A percentile compares a stretch with the other conserved stretches of the same genome.
Conservation (phyloP, 2,113 vertebrate genomes). For the Sardina pilchardus region DNA sequence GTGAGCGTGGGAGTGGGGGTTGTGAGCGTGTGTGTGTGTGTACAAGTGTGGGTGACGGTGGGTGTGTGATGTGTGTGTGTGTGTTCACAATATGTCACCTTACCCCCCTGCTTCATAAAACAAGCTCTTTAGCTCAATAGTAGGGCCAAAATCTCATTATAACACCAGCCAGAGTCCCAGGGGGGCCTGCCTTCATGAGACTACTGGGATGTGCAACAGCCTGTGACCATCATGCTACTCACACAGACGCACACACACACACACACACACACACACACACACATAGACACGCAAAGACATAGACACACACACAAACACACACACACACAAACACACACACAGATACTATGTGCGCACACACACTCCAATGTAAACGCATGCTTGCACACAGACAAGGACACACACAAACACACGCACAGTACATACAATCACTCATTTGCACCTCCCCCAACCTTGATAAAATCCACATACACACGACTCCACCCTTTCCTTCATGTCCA, state of each 20-base stretch:
- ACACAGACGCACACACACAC: background rate
- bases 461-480: constrained; percentile 7
- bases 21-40: background rate
- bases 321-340: constrained; percentile 17
- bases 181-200: constrained; percentile 7
- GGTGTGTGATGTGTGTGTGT: background rate
- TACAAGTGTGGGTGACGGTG: background rate
- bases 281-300: background rate
- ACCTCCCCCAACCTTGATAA: background rate
- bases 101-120: constrained; percentile 55
- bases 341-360: background rate
- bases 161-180: constrained; percentile 36
- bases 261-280: constrained; percentile 28
- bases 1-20: background rate
- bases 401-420: background rate
- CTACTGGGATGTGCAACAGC: constrained; percentile 26
- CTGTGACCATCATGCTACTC: constrained; percentile 29
- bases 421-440: background rate
- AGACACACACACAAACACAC: constrained; percentile 21
- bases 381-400: background rate
- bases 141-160: constrained; percentile 46
- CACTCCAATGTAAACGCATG: too few species aligned
- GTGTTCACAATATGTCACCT: constrained; percentile 16
- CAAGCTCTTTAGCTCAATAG: constrained; percentile 48
- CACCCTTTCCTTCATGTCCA: constrained; percentile 39